These are phyloP conservation scores for Syngnathus floridae DNA, from an alignment of 2,113 vertebrate genomes.

Conservation along the genomic window DNA sequence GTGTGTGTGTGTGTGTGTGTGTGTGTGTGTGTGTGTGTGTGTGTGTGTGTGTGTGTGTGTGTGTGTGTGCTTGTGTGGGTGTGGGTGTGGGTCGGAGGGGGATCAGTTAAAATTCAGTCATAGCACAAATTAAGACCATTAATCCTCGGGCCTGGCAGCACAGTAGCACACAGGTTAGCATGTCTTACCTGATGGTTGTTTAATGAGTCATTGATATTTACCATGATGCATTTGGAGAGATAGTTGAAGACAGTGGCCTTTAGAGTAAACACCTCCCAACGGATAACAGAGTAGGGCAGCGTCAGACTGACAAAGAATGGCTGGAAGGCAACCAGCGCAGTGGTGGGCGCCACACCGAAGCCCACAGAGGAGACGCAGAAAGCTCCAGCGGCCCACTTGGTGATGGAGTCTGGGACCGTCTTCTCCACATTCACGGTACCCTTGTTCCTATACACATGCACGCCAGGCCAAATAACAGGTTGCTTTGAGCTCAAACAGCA, in stretches of 20 bases:
- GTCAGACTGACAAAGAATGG: slow-evolving; percentile 79
- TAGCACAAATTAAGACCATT: too few species aligned
- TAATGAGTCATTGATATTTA: slow-evolving; percentile 53
- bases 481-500: background rate
- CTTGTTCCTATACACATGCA: slow-evolving; percentile 37
- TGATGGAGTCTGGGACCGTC: slow-evolving; percentile 81
- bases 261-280: slow-evolving; percentile 75
- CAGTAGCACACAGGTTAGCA: background rate
- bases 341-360: slow-evolving; percentile 74
- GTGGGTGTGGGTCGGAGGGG: too few species aligned
- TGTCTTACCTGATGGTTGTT: background rate
- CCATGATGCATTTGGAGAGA: slow-evolving; percentile 77
- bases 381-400: slow-evolving; percentile 77
- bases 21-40: too few species aligned
- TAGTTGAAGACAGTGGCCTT: slow-evolving; percentile 82
- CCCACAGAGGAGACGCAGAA: slow-evolving; percentile 80
- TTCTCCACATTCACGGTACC: slow-evolving; percentile 55
- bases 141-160: too few species aligned
- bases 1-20: too few species aligned
- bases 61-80: too few species aligned
- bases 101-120: too few species aligned
- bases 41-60: too few species aligned
- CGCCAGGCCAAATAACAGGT: background rate
- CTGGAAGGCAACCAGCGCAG: slow-evolving; percentile 68
- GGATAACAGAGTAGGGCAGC: slow-evolving; percentile 76